These are phyloP conservation scores for Syrmaticus mikado DNA, from an alignment of 2,113 vertebrate species.

Conservation along the genomic window DNA sequence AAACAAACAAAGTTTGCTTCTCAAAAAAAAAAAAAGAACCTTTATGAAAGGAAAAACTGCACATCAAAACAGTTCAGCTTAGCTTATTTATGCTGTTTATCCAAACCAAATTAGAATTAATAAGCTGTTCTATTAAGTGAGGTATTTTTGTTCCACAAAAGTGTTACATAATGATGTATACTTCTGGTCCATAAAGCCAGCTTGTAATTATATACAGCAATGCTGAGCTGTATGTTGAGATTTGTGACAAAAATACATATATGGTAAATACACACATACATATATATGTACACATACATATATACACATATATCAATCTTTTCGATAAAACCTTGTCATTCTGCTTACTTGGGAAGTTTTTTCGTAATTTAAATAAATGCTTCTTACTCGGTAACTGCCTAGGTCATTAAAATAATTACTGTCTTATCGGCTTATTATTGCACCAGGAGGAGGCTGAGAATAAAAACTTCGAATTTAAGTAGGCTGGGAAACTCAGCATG, in stretches of 20 bases:
- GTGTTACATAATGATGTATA: background rate
- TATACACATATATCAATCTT: background rate
- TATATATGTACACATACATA: accelerated
- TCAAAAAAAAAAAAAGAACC: background rate
- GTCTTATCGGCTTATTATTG: background rate
- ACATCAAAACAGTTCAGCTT: background rate
- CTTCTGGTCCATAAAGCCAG: background rate
- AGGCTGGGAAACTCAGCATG: background rate
- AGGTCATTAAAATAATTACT: constrained; percentile 28
- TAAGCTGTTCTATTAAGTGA: background rate
- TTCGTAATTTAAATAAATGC: background rate
- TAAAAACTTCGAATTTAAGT: background rate
- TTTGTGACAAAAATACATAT: background rate
- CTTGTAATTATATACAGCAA: background rate
- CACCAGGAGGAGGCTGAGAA: background rate
- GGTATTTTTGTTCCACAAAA: background rate
- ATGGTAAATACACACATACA: background rate
- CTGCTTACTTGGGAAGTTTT: constrained; percentile 3
- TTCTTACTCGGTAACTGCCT: background rate
- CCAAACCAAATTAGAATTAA: background rate
- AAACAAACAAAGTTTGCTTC: background rate
- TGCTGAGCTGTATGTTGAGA: background rate
- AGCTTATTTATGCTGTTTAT: background rate
- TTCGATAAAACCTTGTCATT: background rate
- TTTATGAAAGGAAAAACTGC: background rate